Conservation (phyloP, 2,797 vertebrate genomes). For the Neosalanx taihuensis region DNA sequence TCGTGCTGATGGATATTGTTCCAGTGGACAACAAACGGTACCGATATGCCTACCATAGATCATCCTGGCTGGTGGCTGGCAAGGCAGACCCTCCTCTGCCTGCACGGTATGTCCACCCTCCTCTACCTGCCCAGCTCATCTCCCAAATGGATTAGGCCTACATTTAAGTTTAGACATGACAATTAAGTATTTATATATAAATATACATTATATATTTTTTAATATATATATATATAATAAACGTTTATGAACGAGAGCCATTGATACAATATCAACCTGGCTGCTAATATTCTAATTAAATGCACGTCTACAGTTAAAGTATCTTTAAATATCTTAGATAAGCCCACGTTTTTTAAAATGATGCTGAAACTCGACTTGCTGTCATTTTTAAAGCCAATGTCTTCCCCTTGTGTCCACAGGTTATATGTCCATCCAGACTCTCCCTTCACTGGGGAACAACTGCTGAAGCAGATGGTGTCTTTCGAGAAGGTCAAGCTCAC, state of each 20-base stretch:
- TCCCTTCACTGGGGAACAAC: conserved; percentile 93
- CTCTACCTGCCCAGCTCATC: neutral
- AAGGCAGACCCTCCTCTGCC: conserved; percentile 96
- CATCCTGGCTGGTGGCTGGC: conserved; percentile 96
- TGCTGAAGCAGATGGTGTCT: conserved; percentile 98
- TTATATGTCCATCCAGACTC: conserved; percentile 97
- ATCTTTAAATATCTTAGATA: no score
- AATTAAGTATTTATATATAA: no score
- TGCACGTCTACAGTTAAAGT: no score
- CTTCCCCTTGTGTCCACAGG: conserved; percentile 61
- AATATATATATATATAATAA: no score
- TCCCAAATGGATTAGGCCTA: neutral
- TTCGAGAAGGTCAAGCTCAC: conserved; percentile 99
- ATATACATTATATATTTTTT: no score
- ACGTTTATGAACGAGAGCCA: no score
- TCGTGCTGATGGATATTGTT: conserved; percentile 98
- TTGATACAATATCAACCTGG: neutral
- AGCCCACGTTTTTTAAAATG: no score
- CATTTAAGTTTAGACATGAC: neutral
- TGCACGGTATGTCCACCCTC: conserved; percentile 80
- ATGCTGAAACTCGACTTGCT: neutral
- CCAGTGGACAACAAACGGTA: conserved; percentile 98
- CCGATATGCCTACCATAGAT: conserved; percentile 96
- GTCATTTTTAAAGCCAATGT: neutral
- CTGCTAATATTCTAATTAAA: no score